phyloP scores from a whole-genome alignment of 2,113 vertebrate genomes.

The Siniperca knerii region DNA sequence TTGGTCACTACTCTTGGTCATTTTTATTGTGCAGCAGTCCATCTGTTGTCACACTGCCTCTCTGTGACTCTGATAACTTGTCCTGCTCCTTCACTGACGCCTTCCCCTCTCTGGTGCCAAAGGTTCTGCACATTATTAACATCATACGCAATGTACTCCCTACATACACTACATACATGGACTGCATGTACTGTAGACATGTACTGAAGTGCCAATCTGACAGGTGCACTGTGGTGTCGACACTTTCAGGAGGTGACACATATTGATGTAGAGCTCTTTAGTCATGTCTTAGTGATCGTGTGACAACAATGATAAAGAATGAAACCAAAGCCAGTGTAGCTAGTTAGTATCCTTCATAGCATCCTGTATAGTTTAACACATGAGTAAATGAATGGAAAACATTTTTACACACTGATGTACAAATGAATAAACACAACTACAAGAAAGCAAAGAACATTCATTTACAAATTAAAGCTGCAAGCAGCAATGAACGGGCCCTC shows the following conservation, averaged over 20 bases:
- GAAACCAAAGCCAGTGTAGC: background rate
- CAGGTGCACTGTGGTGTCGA: slow-evolving; percentile 27
- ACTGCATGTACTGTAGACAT: background rate
- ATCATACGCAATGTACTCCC: background rate
- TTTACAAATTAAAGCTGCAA: background rate
- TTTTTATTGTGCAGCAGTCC: slow-evolving; percentile 41
- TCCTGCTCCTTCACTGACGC: slow-evolving; percentile 25
- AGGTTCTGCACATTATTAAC: slow-evolving; percentile 29
- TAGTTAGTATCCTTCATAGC: no score
- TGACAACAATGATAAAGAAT: background rate
- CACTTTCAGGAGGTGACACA: background rate
- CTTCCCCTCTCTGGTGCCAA: slow-evolving; percentile 4
- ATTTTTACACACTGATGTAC: background rate
- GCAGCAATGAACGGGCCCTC: no score
- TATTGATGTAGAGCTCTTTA: background rate
- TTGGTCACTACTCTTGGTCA: background rate
- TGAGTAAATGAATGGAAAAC: background rate
- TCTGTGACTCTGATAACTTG: slow-evolving; percentile 29
- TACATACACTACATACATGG: background rate
- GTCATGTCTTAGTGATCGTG: background rate
- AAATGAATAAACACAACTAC: background rate
- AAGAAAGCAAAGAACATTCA: background rate
- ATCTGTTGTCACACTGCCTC: slow-evolving; percentile 51
- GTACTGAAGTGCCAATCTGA: slow-evolving; percentile 22
- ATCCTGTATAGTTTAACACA: no score